Base-by-base conservation (phyloP, 2,113 vertebrate species). In the Mellivora capensis region DNA sequence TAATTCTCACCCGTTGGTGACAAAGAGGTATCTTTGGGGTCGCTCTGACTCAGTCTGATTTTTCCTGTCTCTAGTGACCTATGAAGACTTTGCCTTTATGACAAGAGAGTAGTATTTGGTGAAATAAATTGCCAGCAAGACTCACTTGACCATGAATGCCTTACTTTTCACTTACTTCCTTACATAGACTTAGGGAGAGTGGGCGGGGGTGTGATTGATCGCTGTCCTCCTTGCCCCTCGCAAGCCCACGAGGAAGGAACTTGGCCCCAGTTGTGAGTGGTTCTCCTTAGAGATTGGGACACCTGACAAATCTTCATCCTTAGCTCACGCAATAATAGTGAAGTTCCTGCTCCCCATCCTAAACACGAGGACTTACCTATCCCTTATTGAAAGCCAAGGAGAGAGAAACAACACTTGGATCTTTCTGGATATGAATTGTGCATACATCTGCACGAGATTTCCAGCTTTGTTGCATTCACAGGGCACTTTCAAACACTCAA, bases 121-220 rank as follows among this genome's bases (percentile, higher is more conserved):
- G 61, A 81, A 72, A 27, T 15, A 57, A 69, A 49, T 52, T 69
- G 5, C 54, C n/a, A 59, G 39, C 52, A 81, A 72, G 64, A 4
- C n/a, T 59, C 20, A 57, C 21, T 21, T 2, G 2, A 31, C 29
- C 31, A 39, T n/a, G 14, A 69, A 23, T 1, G 17, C 29, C 17
- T 64, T 64, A 13, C 31, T 12, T 61, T 1, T 25, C 57, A 0
- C 3, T 83, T 20, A n/a, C 25, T 54, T 20, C 14, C 31, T 49
- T 15, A 3, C 39, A 0, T 17, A 62, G 64, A 67, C 87, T n/a
- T 76, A 13, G 82, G 61, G 15, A 18, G 6, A 1, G 12, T 18
- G 44, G 52, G 15, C 29, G 17, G 7, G n/a, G 21, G 3, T 20
- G 0, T 29, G 42, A 2, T 2, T 76, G 15, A 3, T 18, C 1